A percentile compares a stretch with the other conserved stretches of the same genome.
Conservation (phyloP, 1,140 invertebrate species). For the Zelostemma sp. region DNA sequence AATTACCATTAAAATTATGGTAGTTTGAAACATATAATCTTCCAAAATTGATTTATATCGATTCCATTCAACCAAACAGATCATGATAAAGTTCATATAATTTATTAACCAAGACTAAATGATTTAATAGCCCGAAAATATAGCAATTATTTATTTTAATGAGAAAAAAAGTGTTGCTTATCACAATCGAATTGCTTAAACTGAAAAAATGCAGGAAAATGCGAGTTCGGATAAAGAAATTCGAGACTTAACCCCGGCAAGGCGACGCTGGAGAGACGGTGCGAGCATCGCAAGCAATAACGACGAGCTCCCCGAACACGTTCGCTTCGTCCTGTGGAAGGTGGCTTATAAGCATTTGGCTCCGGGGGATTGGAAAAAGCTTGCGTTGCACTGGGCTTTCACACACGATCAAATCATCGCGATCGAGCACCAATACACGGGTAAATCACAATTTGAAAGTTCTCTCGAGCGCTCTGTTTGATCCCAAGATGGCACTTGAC, state of each 20-base stretch:
- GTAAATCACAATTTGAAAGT: conserved; percentile 61
- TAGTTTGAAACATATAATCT: too few species aligned
- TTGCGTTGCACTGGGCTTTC: conserved; percentile 80
- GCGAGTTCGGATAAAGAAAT: conserved; percentile 57
- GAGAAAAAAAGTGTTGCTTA: too few species aligned
- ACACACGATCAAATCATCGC: conserved; percentile 80
- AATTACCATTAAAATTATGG: too few species aligned
- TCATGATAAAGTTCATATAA: too few species aligned
- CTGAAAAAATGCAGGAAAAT: conserved; percentile 55
- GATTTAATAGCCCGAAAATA: too few species aligned
- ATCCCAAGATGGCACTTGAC: too few species aligned
- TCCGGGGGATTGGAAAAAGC: conserved; percentile 78
- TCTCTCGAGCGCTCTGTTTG: too few species aligned
- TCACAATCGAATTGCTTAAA: too few species aligned
- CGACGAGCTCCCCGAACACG: conserved; percentile 54
- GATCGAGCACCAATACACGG: conserved; percentile 83
- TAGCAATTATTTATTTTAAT: too few species aligned
- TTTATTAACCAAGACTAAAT: too few species aligned
- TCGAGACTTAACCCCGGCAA: conserved; percentile 51
- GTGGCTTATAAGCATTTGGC: conserved; percentile 78
- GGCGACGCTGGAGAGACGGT: conserved; percentile 55
- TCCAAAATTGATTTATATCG: too few species aligned
- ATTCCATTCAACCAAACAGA: too few species aligned
- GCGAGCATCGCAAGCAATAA: conserved; percentile 54
- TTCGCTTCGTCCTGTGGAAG: conserved; percentile 75